Evolutionary conservation across 2,797 vertebrate genomes (phyloP).

Genomic region (Aldrovandia affinis): DNA sequence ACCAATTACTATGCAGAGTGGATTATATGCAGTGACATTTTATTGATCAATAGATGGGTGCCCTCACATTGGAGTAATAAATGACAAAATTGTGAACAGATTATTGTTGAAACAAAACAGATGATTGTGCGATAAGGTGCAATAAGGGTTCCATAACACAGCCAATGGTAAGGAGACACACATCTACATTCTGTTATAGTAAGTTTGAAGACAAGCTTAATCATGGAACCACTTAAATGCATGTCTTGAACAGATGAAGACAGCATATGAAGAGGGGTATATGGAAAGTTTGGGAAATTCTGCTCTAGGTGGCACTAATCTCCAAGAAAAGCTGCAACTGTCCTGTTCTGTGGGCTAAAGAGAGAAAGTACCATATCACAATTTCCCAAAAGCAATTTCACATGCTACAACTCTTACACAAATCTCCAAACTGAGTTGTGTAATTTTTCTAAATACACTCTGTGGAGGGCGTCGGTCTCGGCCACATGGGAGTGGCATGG

Average conservation of each 20-base stretch:
- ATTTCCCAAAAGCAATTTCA: neutral
- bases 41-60: too few species aligned
- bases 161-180: too few species aligned
- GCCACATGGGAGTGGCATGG: too few species aligned
- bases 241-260: neutral
- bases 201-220: too few species aligned
- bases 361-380: neutral
- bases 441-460: too few species aligned
- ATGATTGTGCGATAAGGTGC: too few species aligned
- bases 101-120: too few species aligned
- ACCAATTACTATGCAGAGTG: neutral
- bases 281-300: neutral
- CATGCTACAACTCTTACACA: too few species aligned
- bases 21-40: neutral
- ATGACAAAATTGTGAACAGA: too few species aligned
- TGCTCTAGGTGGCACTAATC: slow-evolving; percentile 6
- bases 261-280: neutral
- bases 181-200: neutral
- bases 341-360: neutral
- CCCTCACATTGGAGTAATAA: too few species aligned
- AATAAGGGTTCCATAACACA: neutral
- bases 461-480: too few species aligned
- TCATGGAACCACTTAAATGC: neutral
- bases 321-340: neutral
- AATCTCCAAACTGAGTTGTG: too few species aligned